Base-by-base conservation (phyloP, 2,888 invertebrate genomes). In the Merodon equestris region DNA sequence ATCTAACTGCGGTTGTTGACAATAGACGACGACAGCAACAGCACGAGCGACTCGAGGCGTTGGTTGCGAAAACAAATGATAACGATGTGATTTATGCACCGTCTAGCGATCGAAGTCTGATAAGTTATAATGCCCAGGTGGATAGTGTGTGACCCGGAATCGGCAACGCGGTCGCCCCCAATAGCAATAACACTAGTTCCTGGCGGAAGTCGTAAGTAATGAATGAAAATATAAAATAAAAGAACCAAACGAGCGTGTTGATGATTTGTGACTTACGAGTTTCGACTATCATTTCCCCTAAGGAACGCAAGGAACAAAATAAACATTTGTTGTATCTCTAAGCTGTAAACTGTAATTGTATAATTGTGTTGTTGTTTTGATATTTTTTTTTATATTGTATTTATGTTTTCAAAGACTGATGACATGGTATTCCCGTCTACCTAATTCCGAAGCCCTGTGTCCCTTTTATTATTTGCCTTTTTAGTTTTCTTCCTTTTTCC, bases 61-160 rank as follows among this genome's bases (percentile, higher is more conserved):
- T 53, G 18, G 66, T 56, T 63, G 45, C 71, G 50, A 57, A 53
- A 57, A 51, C 71, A 47, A 75, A 75, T 75, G 81, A 75, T 79
- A 84, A 84, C 63, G 88, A 88, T 70, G 83, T 88, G 84, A 88
- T 88, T 85, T 88, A 89, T 84, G 87, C 88, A 0, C 88, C 88
- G 34, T 83, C 84, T 53, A 88, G 87, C 77, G 88, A 89, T 84
- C 85, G 87, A 66, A 89, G 88, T 82, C 82, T 89, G 82, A 79
- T 88, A 81, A 89, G 88, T 84, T 88, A 88, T 79, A 86, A 74
- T 56, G 64, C 74, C 40, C 73, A 79, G 79, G 79, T 79, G 79
- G 79, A 79, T 79, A 79, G 70, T 18, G 79, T 79, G 79, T 79
- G 79, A 79, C 79, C 79, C 70, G 27, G 7, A 27, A 27, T 27